Percentiles rank a stretch among this genome's conserved stretches.
Conservation (phyloP, 2,797 vertebrate genomes). For the Xenopus petersii region DNA sequence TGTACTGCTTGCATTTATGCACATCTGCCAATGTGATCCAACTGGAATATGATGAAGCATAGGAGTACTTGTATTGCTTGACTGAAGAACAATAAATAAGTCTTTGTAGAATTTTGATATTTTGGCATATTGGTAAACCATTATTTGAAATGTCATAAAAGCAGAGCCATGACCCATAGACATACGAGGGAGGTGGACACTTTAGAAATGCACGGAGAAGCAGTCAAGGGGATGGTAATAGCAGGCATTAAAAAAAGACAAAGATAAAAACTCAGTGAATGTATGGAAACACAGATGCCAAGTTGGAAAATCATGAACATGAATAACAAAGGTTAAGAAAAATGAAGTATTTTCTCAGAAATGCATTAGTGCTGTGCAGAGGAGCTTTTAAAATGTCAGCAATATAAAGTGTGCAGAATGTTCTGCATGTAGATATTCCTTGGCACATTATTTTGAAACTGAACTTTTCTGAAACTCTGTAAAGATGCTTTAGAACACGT, state of each 20-base stretch:
- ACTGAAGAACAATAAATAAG: no score
- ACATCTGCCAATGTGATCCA: no score
- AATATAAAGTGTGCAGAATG: slow-evolving; percentile 31
- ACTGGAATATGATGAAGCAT: no score
- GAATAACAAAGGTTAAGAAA: slow-evolving; percentile 50
- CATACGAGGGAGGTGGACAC: neutral
- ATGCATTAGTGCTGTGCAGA: slow-evolving; percentile 38
- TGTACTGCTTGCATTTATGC: no score
- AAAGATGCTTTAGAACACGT: slow-evolving; percentile 14
- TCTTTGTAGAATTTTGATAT: slow-evolving; percentile 3
- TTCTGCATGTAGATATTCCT: slow-evolving; percentile 28
- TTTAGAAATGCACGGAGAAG: slow-evolving; percentile 12
- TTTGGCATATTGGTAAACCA: slow-evolving; percentile 13
- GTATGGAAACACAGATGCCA: slow-evolving; percentile 29
- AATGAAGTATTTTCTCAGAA: slow-evolving; percentile 47
- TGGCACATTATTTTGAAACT: slow-evolving; percentile 37
- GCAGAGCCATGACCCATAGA: slow-evolving; percentile 34
- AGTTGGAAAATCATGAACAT: slow-evolving; percentile 48
- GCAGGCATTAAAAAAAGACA: slow-evolving; percentile 38
- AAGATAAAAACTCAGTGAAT: slow-evolving; percentile 37
- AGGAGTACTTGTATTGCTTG: no score
- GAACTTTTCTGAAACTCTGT: slow-evolving; percentile 39
- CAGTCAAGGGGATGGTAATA: slow-evolving; percentile 29
- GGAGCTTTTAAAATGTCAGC: slow-evolving; percentile 49
- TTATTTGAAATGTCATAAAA: slow-evolving; percentile 25